These are phyloP conservation scores for Pipistrellus pygmaeus DNA, from an alignment of 2,797 vertebrate genomes.

Conservation along the genomic window DNA sequence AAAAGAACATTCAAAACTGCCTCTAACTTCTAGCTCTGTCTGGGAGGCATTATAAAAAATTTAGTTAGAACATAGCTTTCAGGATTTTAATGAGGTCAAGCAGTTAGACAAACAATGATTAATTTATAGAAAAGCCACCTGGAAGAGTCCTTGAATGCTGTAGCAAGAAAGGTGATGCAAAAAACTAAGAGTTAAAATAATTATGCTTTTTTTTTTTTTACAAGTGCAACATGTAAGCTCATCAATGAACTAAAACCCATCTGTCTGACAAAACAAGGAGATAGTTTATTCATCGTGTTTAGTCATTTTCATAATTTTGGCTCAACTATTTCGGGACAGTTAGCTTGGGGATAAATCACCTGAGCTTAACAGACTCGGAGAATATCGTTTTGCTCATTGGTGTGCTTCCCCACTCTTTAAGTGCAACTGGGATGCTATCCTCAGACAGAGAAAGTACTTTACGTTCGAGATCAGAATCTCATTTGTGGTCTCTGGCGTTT, in stretches of 20 bases:
- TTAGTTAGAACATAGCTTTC: neutral
- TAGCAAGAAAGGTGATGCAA: neutral
- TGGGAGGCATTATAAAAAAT: constrained; percentile 50
- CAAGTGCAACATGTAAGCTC: neutral
- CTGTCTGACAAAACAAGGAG: neutral
- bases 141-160: neutral
- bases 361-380: neutral
- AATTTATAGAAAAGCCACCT: constrained; percentile 14
- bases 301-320: neutral
- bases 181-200: neutral
- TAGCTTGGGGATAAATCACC: neutral
- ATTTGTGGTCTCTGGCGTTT: neutral
- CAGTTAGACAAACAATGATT: constrained; percentile 49
- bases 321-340: neutral
- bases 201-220: neutral
- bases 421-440: neutral
- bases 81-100: constrained; percentile 9
- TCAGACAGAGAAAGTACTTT: neutral
- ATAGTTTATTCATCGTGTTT: neutral
- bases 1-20: neutral
- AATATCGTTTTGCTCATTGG: neutral
- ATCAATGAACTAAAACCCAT: neutral
- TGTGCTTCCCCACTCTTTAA: neutral
- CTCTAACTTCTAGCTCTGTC: neutral
- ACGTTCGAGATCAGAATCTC: neutral